These are phyloP conservation scores for Drosophila kanekoi DNA, from an alignment of 2,888 invertebrate genomes.

Conservation along the genomic window DNA sequence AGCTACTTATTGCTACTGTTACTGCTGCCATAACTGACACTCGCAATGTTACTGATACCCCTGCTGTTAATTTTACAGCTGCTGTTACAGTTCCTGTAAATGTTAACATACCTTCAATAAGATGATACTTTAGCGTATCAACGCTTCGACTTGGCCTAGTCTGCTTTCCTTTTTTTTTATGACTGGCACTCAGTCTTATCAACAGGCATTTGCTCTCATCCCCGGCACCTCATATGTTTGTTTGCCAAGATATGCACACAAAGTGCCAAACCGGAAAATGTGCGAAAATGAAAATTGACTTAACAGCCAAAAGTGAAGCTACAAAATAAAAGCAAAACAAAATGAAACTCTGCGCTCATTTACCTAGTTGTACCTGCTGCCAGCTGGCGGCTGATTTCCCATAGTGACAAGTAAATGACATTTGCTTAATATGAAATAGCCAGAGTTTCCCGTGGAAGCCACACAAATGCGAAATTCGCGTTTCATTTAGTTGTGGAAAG, in stretches of 20 bases:
- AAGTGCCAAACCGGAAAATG: slow-evolving; percentile 42
- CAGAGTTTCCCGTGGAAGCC: slow-evolving; percentile 16
- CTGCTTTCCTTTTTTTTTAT: slow-evolving; percentile 25
- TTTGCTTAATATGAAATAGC: slow-evolving; percentile 41
- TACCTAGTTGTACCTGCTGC: slow-evolving; percentile 15
- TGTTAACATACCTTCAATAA: neutral
- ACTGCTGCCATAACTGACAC: neutral
- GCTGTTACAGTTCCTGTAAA: too few species aligned
- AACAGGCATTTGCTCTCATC: slow-evolving; percentile 42
- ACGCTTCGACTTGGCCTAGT: slow-evolving; percentile 10
- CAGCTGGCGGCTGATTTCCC: slow-evolving; percentile 35
- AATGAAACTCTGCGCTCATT: neutral
- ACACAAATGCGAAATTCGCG: slow-evolving; percentile 48
- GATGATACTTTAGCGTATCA: slow-evolving; percentile 20
- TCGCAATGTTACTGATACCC: too few species aligned
- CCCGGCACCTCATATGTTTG: slow-evolving; percentile 43
- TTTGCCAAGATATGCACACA: slow-evolving; percentile 47
- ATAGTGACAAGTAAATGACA: slow-evolving; percentile 45
- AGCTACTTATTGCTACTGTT: neutral
- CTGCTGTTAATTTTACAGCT: neutral
- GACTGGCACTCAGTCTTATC: slow-evolving; percentile 51
- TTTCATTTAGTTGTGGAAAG: slow-evolving; percentile 51
- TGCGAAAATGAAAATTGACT: slow-evolving; percentile 61
- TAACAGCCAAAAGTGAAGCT: slow-evolving; percentile 12
- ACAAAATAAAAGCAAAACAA: slow-evolving; percentile 12